These are phyloP conservation scores for Acrossocheilus wenchowensis DNA, from an alignment of 2,797 vertebrate species.

Conservation along the genomic window DNA sequence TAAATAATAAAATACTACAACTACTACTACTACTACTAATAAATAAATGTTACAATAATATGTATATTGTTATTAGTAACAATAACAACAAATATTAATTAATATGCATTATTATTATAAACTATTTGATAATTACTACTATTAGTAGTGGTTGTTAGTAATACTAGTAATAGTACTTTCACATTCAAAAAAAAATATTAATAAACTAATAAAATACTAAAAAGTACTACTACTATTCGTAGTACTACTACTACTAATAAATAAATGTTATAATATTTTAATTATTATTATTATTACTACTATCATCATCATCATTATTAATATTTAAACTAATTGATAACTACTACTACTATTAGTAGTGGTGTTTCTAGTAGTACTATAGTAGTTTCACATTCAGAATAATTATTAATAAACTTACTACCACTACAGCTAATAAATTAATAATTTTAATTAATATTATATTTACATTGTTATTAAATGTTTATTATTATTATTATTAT, in stretches of 20 bases:
- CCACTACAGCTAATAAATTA: background rate
- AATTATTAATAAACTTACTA: background rate
- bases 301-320: background rate
- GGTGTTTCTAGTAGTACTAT: too few species aligned
- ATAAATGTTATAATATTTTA: too few species aligned
- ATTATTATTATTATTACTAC: too few species aligned
- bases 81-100: too few species aligned
- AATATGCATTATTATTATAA: background rate
- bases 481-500: background rate
- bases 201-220: too few species aligned
- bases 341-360: background rate
- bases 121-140: background rate
- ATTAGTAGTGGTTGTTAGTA: background rate
- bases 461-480: background rate
- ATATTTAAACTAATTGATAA: too few species aligned
- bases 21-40: background rate
- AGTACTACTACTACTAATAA: background rate
- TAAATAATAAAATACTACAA: background rate
- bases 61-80: background rate
- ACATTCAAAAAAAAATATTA: background rate
- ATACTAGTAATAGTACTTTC: background rate
- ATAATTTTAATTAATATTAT: background rate
- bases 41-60: background rate
- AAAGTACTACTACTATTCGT: background rate
- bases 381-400: too few species aligned